A percentile compares a stretch with the other conserved stretches of the same genome.
Evolutionary conservation across 1,140 invertebrate species (phyloP).

Genomic region (Apolygus lucorum): DNA sequence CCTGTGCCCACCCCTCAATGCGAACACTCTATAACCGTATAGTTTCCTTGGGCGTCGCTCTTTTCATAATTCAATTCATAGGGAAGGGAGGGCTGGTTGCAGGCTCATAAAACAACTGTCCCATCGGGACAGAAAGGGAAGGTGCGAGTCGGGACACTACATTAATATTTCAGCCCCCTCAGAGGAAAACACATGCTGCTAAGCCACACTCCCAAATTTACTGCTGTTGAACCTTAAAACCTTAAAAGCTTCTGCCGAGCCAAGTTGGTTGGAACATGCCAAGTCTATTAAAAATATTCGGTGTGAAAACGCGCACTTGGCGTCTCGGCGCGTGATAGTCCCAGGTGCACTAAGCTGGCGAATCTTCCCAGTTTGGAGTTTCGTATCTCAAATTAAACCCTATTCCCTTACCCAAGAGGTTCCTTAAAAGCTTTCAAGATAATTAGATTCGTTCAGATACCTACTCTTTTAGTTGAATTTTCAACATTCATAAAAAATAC

Average conservation of each 20-base stretch:
- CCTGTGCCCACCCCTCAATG: too few relatives aligned
- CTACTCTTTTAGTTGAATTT: too few relatives aligned
- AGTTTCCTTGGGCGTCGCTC: background rate
- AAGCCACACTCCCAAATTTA: background rate
- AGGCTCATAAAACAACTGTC: conserved; percentile 3
- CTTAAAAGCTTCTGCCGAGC: background rate
- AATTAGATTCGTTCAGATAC: too few relatives aligned
- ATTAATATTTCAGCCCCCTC: background rate
- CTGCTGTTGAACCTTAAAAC: background rate
- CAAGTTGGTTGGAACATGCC: background rate
- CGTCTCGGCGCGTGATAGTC: background rate
- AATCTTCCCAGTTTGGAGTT: background rate
- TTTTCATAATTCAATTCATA: background rate
- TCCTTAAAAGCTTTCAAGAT: conserved; percentile 13
- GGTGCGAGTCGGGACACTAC: background rate
- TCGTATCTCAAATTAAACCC: conserved; percentile 7
- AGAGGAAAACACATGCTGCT: background rate
- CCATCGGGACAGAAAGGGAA: background rate
- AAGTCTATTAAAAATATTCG: conserved; percentile 15
- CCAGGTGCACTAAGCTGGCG: background rate
- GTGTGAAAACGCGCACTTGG: background rate
- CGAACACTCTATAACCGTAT: too few relatives aligned
- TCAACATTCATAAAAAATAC: too few relatives aligned
- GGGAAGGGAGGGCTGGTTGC: background rate
- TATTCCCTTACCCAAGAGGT: background rate